Evolutionary conservation across 2,113 vertebrate genomes (phyloP), one percentile per base, ranked within the genome.

Genomic region (Stegostoma tigrinum): DNA sequence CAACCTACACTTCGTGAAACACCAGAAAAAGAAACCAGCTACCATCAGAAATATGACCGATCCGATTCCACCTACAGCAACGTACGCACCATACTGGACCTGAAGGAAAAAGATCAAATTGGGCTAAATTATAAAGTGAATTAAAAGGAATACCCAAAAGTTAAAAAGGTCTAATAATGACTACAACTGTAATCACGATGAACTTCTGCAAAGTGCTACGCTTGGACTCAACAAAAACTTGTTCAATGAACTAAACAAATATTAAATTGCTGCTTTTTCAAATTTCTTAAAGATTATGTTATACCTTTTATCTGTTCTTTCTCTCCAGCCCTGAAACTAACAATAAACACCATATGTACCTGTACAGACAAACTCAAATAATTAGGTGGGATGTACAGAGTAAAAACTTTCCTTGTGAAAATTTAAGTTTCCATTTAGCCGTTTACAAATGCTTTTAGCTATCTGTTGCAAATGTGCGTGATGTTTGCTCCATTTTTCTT

Each of bases 21-120:
- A 96, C 97, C 98, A 97, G 97, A 99, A 99, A 96, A 99, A 97
- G 96, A 99, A 97, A 72, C 98, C 99, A 21, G 98, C 98, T 96
- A 99, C 98, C 97, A 99, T 97, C 96, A 99, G 95, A 96, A 98
- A 98, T 96, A 99, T 96, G 38, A 98, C 96, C 96, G 97, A 98
- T 86, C 97, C 96, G 64, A 99, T 95, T 21, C 99, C 98, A 55
- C 99, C 98, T 0, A 99, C 0, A 0, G 98, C 98, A 34, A 97
- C 96, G 0, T 99, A 99, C 0, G 98, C 98, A 0, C 98, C 98
- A 67, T 99, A 99, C 95, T 99, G 99, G 38, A 99, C 98, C 99
- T 99, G 96, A 55, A 66, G 15, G 30, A 55, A 38, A 48, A 21
- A 66, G 34, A 66, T 86, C 61, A 83, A 95, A 89, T 52, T 68